Conservation (phyloP, 1,140 invertebrate genomes). For the Chelonus insularis region DNA sequence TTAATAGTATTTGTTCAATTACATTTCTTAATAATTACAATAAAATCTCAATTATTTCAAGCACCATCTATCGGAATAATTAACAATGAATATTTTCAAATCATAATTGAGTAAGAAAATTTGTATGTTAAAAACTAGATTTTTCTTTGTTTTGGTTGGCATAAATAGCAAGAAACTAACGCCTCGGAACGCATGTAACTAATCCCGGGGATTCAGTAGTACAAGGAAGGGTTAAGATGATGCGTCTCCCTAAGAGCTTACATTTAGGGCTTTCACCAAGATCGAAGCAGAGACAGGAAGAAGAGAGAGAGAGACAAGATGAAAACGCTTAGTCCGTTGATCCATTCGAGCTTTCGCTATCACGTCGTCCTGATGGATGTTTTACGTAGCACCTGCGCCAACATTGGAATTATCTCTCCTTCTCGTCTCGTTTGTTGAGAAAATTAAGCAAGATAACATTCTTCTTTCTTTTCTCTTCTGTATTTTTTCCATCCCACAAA, state of each 20-base stretch:
- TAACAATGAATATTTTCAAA: too few species aligned
- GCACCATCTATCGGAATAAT: too few species aligned
- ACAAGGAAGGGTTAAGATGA: conserved; percentile 18
- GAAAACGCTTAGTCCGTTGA: conserved; percentile 28
- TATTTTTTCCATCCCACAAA: not conserved
- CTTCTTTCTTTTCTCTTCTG: not conserved
- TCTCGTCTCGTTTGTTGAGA: conserved; percentile 39
- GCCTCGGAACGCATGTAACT: conserved; percentile 11
- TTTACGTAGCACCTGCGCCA: conserved; percentile 53
- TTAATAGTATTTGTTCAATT: too few species aligned
- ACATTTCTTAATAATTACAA: too few species aligned
- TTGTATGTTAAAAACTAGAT: not conserved
- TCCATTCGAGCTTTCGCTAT: conserved; percentile 41
- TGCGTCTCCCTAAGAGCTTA: not conserved
- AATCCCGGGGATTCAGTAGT: conserved; percentile 14
- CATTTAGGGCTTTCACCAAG: conserved; percentile 9
- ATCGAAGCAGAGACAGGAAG: not conserved
- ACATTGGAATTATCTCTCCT: conserved; percentile 45
- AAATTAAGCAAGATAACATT: conserved; percentile 42
- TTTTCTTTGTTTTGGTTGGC: not conserved
- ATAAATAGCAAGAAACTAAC: not conserved
- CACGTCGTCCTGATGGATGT: conserved; percentile 55
- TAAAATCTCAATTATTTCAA: too few species aligned
- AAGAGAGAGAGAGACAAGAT: not conserved
- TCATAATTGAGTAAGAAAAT: too few species aligned